Base-by-base conservation (phyloP, 1,140 invertebrate genomes). In the Sycobia sp. region DNA sequence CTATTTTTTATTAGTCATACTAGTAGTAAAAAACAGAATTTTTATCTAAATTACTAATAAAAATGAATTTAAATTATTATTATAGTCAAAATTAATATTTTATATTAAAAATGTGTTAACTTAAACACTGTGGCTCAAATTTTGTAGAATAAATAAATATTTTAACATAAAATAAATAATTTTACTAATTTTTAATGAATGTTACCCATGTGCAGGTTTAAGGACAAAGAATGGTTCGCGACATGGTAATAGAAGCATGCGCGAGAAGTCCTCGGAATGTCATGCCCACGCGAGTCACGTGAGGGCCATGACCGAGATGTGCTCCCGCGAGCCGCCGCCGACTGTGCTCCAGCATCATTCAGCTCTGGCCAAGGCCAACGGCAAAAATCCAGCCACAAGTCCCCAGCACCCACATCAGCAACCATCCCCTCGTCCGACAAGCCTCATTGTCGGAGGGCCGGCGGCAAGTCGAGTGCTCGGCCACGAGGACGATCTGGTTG, bases 201-300 rank as follows among this genome's bases (percentile, higher is more conserved):
- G 9, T 10, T 13, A 13, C 4, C 10, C 27, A 36, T 16, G 14
- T 29, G 4, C 32, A 75, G 73, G 73, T 69, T 75, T 73, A 78
- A 73, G 67, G 70, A 70, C 73, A 73, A 71, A 78, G 75, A 77
- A 81, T 82, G 77, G 80, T 66, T 78, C 70, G 66, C 69, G 68
- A 65, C 73, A 72, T 71, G n/a, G n/a, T n/a, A 72, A 9, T 56
- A 60, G 70, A 75, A 81, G 73, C 69, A 82, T 82, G 80, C 80
- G 78, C 70, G 79, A 81, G 71, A 81, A 80, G 75, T 76, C 77
- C 69, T 76, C 79, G 75, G 78, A 78, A 80, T 80, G 80, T 79
- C 74, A 77, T 74, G 69, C 76, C 79, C 76, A 77, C 76, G 70
- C 79, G 76, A 72, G 80, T 77, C 53, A 63, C 53, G 76, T 81